Evolutionary conservation across 2,888 invertebrate genomes (phyloP), one percentile per base, ranked within the genome.

Genomic region (Neoaliturus tenellus): DNA sequence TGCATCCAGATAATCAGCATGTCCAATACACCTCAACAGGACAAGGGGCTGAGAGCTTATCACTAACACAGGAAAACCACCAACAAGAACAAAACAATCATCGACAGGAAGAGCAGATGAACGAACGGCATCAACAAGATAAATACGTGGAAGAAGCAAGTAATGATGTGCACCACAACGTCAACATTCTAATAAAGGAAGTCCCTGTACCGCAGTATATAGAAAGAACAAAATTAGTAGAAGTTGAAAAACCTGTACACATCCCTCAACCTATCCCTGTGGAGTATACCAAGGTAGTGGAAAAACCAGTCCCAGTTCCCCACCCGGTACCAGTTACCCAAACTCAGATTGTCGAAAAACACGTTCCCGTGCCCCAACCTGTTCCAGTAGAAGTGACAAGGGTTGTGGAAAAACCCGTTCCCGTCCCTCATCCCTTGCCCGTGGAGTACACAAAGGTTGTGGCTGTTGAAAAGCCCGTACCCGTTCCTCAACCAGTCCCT

Each of bases 401-500:
- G 80, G 25, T 55, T 23, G 67, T 81, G 14, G 81, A 81, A 20
- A 81, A 81, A 20, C 82, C 51, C 44, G 55, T 73, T 14, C 55
- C 84, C n/a, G 69, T 82, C 3, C 71, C 69, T 0, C 69, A 82
- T 35, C 82, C 82, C 1, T 31, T 82, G 3, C 82, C 82, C 12
- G 82, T 81, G n/a, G 89, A 90, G 81, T 90, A 90, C 87, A 89
- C 85, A 3, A 73, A 84, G 55, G 78, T 83, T 0, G 78, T 85
- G 0, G 80, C 90, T 0, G 90, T 92, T 0, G 91, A 92, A 69
- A 92, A 92, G 87, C 92, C 91, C 89, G 89, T 93, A 0, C 91
- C 89, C 10, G 90, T 92, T 0, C 91, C 92, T 85, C 91, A 92
- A 1, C 93, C 92, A 0, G 92, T 92, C 86, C 91, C 92, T 62